Evolutionary conservation across 2,888 invertebrate genomes (phyloP).

Genomic region (Dasypogon diadema): DNA sequence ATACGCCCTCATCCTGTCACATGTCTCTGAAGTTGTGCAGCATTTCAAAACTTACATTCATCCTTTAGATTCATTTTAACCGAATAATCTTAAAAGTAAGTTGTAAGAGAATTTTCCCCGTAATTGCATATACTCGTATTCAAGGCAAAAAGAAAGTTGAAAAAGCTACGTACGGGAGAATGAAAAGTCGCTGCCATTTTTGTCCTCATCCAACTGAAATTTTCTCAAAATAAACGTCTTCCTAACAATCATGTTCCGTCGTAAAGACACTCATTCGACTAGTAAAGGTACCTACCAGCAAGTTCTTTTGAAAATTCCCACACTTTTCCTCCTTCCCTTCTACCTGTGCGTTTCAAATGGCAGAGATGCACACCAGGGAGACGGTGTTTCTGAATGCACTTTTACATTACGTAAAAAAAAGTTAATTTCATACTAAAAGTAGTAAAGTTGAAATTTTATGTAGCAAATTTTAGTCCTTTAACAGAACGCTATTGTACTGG

Average conservation of each 20-base stretch:
- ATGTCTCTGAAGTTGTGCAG: background rate
- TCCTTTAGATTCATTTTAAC: background rate
- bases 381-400: background rate
- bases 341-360: background rate
- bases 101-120: background rate
- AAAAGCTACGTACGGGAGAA: background rate
- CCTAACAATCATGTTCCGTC: conserved; percentile 1
- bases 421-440: background rate
- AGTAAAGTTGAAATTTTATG: background rate
- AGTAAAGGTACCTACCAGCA: background rate
- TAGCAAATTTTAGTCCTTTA: background rate
- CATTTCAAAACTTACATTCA: background rate
- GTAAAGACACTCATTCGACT: background rate
- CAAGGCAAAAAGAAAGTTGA: background rate
- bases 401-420: background rate
- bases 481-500: no score
- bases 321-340: background rate
- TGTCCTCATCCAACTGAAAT: background rate
- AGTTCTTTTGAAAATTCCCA: background rate
- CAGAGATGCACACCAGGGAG: background rate
- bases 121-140: background rate
- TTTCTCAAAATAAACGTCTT: background rate
- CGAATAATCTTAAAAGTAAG: background rate
- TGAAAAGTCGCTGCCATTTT: background rate
- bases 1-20: conserved; percentile 1